These are phyloP conservation scores for Acleris emargana DNA, from an alignment of 2,888 invertebrate genomes.

Conservation along the genomic window DNA sequence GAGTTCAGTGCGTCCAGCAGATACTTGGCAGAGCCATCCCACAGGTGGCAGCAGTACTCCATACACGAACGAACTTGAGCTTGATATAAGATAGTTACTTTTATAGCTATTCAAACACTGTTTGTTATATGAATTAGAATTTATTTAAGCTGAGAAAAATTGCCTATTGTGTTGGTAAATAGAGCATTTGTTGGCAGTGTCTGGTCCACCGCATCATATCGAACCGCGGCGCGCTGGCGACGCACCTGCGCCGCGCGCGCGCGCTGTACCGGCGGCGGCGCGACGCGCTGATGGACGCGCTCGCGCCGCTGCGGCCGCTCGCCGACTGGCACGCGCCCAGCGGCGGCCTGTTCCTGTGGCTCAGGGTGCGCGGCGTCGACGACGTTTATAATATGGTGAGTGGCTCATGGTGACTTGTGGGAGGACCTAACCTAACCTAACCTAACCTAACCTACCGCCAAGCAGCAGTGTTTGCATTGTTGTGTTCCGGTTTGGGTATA, in stretches of 20 bases:
- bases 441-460: too few species aligned
- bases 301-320: slow-evolving; percentile 80
- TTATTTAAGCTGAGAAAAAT: too few species aligned
- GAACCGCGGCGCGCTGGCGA: slow-evolving; percentile 79
- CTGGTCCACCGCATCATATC: slow-evolving; percentile 25
- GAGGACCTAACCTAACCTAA: too few species aligned
- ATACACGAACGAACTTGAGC: too few species aligned
- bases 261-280: slow-evolving; percentile 86
- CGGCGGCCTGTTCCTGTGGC: slow-evolving; percentile 92
- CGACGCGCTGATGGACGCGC: slow-evolving; percentile 84
- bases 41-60: too few species aligned
- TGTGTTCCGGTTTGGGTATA: too few species aligned
- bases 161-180: not conserved
- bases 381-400: slow-evolving; percentile 89
- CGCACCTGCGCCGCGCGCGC: slow-evolving; percentile 84
- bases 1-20: too few species aligned
- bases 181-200: slow-evolving; percentile 5
- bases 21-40: too few species aligned
- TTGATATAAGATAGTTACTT: too few species aligned
- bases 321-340: slow-evolving; percentile 87
- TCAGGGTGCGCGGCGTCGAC: slow-evolving; percentile 85
- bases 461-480: too few species aligned
- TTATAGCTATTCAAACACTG: too few species aligned
- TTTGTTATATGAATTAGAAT: too few species aligned
- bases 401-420: not conserved